These are phyloP conservation scores for Scaptomyza montana DNA, from an alignment of 1,140 invertebrate genomes.

Conservation along the genomic window DNA sequence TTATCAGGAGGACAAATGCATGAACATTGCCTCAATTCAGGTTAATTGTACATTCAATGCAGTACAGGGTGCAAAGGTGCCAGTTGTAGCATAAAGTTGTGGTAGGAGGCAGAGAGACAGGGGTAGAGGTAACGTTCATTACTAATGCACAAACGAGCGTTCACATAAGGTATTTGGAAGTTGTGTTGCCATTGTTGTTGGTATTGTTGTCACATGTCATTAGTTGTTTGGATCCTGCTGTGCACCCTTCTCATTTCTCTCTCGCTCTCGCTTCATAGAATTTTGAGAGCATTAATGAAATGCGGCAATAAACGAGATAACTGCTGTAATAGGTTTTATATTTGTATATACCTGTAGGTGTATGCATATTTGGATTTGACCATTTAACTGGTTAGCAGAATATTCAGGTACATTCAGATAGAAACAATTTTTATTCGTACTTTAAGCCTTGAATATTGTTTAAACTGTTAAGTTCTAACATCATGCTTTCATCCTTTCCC, in stretches of 20 bases:
- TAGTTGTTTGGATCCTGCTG: slow-evolving; percentile 16
- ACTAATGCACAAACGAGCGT: slow-evolving; percentile 32
- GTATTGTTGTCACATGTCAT: slow-evolving; percentile 35
- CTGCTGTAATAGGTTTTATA: slow-evolving; percentile 14
- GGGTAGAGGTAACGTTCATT: slow-evolving; percentile 28
- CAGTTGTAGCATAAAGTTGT: neutral
- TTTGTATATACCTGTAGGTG: neutral
- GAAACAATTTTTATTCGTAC: too few species aligned
- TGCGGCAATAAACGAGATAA: slow-evolving; percentile 47
- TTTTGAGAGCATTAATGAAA: slow-evolving; percentile 41
- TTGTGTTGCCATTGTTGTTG: slow-evolving; percentile 34
- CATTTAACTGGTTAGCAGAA: neutral
- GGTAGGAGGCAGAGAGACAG: neutral
- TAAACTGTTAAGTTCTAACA: too few species aligned
- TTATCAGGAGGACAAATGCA: slow-evolving; percentile 45
- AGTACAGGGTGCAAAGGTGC: slow-evolving; percentile 2
- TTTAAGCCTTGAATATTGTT: too few species aligned
- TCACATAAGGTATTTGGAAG: slow-evolving; percentile 45
- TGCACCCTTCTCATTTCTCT: neutral
- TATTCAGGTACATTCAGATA: neutral
- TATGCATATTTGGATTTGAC: neutral
- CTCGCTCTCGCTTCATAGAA: neutral
- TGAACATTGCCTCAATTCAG: slow-evolving; percentile 52
- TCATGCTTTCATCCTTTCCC: neutral
- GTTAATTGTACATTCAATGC: slow-evolving; percentile 53